Evolutionary conservation across 2,113 vertebrate genomes (phyloP).

Genomic region (Nothobranchius furzeri): DNA sequence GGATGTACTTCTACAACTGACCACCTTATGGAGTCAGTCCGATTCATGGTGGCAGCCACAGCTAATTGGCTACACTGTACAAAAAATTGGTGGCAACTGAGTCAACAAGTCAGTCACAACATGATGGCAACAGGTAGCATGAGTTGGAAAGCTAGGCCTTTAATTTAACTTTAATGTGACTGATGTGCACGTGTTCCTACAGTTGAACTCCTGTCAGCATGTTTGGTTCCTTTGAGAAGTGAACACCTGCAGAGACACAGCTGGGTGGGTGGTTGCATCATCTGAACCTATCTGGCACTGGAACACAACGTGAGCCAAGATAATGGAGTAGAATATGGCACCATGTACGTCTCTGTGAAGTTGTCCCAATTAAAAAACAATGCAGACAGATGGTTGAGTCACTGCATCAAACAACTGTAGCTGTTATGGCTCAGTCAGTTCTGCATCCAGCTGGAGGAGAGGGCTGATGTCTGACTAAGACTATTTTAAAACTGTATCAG

Average conservation of each 20-base stretch:
- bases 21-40: too few relatives aligned
- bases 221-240: too few relatives aligned
- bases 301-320: slow-evolving; percentile 34
- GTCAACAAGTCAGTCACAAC: too few relatives aligned
- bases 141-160: too few relatives aligned
- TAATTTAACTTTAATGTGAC: too few relatives aligned
- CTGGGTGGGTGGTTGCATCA: slow-evolving; percentile 10
- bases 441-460: background rate
- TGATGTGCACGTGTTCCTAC: too few relatives aligned
- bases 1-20: too few relatives aligned
- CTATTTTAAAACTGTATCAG: background rate
- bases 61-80: background rate
- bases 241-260: background rate
- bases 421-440: background rate
- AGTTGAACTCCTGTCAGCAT: too few relatives aligned
- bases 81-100: too few relatives aligned
- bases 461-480: background rate
- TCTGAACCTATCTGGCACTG: slow-evolving; percentile 11
- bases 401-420: background rate
- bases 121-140: too few relatives aligned
- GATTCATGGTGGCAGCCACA: background rate
- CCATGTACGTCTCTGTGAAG: slow-evolving; percentile 14
- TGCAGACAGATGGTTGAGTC: slow-evolving; percentile 35
- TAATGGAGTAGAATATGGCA: slow-evolving; percentile 36
- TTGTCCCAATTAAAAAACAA: slow-evolving; percentile 40